These are phyloP conservation scores for Eulithis prunata DNA, from an alignment of 2,888 invertebrate genomes.

Conservation along the genomic window DNA sequence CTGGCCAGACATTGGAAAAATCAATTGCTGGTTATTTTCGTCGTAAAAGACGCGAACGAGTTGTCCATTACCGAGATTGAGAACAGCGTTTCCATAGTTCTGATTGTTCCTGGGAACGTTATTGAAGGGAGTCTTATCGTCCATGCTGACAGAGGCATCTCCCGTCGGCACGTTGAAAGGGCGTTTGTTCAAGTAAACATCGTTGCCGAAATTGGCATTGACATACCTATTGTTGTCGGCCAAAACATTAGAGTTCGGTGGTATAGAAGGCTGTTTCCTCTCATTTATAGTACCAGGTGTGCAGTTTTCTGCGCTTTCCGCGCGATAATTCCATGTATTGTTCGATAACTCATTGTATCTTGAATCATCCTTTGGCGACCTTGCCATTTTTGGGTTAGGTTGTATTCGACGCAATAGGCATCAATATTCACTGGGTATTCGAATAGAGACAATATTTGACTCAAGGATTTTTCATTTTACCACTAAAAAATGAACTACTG, in stretches of 20 bases:
- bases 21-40: constrained; percentile 76
- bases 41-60: constrained; percentile 75
- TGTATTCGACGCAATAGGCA: constrained; percentile 55
- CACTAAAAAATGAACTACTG: constrained; percentile 53
- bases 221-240: constrained; percentile 71
- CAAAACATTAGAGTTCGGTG: constrained; percentile 58
- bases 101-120: constrained; percentile 64
- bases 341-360: constrained; percentile 74
- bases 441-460: constrained; percentile 50
- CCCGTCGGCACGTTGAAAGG: constrained; percentile 64
- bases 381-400: constrained; percentile 79
- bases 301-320: constrained; percentile 71
- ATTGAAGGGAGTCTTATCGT: constrained; percentile 66
- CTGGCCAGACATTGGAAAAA: constrained; percentile 76
- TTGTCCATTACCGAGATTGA: constrained; percentile 78
- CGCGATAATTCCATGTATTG: constrained; percentile 78
- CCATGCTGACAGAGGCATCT: constrained; percentile 62
- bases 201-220: constrained; percentile 64
- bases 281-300: constrained; percentile 67
- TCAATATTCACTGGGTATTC: constrained; percentile 47
- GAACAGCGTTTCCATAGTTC: constrained; percentile 75
- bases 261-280: constrained; percentile 61
- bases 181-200: constrained; percentile 74
- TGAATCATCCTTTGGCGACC: constrained; percentile 80
- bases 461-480: constrained; percentile 71